Conservation (phyloP, 2,888 invertebrate species). For the Coleophora flavipennella region DNA sequence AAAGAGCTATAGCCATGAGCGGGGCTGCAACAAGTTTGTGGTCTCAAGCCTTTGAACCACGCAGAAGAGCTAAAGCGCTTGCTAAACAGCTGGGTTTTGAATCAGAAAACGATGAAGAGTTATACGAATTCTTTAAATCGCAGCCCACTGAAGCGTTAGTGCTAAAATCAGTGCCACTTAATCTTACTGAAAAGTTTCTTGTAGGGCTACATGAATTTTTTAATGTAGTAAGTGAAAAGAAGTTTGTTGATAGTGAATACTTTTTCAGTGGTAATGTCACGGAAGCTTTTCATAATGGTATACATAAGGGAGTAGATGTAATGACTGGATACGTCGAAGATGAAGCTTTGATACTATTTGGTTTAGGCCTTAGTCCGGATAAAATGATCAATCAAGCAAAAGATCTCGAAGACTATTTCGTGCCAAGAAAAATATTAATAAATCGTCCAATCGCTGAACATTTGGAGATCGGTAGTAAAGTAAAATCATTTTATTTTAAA, state of each 20-base stretch:
- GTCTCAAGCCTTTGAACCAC: slow-evolving; percentile 18
- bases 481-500: slow-evolving; percentile 33
- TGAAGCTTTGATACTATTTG: slow-evolving; percentile 67
- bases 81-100: slow-evolving; percentile 22
- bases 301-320: slow-evolving; percentile 70
- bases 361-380: slow-evolving; percentile 13
- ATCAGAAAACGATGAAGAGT: slow-evolving; percentile 19
- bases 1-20: slow-evolving; percentile 36
- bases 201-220: slow-evolving; percentile 22
- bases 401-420: slow-evolving; percentile 29
- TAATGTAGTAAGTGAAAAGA: slow-evolving; percentile 29
- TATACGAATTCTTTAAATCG: slow-evolving; percentile 25
- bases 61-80: slow-evolving; percentile 19
- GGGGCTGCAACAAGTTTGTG: slow-evolving; percentile 29
- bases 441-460: slow-evolving; percentile 26
- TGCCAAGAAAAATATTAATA: slow-evolving; percentile 26
- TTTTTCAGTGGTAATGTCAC: slow-evolving; percentile 33
- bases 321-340: slow-evolving; percentile 80
- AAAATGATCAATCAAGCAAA: slow-evolving; percentile 26
- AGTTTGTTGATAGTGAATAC: slow-evolving; percentile 33
- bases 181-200: slow-evolving; percentile 18
- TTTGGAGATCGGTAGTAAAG: slow-evolving; percentile 28
- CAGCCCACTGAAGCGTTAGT: slow-evolving; percentile 31
- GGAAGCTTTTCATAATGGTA: slow-evolving; percentile 54
- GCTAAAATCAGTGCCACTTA: slow-evolving; percentile 18